phyloP scores from a whole-genome alignment of 37 sponge, comb jelly and placozoan species.

The Dysidea cf. avara region DNA sequence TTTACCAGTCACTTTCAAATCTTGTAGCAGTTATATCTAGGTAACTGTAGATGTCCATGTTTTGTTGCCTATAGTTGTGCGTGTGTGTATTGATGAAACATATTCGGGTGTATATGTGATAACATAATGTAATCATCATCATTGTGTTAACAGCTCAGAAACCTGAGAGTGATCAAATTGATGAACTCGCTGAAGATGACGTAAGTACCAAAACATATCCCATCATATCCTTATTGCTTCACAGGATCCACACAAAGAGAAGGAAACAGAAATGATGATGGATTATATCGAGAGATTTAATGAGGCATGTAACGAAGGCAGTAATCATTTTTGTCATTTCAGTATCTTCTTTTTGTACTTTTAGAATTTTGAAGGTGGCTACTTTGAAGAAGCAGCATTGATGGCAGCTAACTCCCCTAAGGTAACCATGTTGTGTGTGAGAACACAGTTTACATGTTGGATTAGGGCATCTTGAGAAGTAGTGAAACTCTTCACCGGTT shows the following conservation, averaged over 20 bases:
- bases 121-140: too few relatives aligned
- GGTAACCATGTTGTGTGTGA: slow-evolving; percentile 10
- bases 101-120: too few relatives aligned
- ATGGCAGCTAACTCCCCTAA: slow-evolving; percentile 65
- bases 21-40: too few relatives aligned
- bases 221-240: too few relatives aligned
- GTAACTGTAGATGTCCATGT: too few relatives aligned
- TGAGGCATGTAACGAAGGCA: slow-evolving; percentile 21
- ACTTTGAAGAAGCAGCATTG: slow-evolving; percentile 61
- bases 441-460: background rate
- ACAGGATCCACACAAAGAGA: slow-evolving; percentile 50
- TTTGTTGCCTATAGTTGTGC: too few relatives aligned
- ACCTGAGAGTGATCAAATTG: too few relatives aligned
- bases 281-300: slow-evolving; percentile 60
- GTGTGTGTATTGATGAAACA: too few relatives aligned
- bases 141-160: too few relatives aligned
- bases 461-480: slow-evolving; percentile 43
- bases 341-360: background rate
- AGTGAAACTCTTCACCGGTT: slow-evolving; percentile 29
- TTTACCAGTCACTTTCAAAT: too few relatives aligned
- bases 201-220: too few relatives aligned
- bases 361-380: slow-evolving; percentile 40
- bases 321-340: background rate
- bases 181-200: too few relatives aligned
- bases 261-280: slow-evolving; percentile 57